Evolutionary conservation across 2,797 vertebrate species (phyloP).

Genomic region (Semotilus atromaculatus): DNA sequence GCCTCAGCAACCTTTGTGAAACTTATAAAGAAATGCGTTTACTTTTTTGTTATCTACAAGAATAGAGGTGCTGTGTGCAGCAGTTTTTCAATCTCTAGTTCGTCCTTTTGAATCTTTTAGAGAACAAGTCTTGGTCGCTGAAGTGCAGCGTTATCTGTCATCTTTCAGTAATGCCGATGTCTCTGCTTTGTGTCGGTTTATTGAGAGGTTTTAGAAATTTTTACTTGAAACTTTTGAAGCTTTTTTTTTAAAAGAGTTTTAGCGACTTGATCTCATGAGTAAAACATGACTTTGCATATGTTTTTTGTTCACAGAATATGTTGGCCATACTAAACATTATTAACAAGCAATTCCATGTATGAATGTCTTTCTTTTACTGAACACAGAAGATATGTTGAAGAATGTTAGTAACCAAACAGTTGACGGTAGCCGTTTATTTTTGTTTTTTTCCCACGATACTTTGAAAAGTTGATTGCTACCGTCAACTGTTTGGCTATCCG

Average conservation of each 20-base stretch:
- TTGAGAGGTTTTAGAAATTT: not conserved
- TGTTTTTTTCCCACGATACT: not conserved
- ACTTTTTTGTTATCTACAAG: not conserved
- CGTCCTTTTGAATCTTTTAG: not conserved
- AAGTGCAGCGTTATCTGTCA: slow-evolving; percentile 25
- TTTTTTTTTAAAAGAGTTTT: not conserved
- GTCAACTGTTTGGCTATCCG: too few relatives aligned
- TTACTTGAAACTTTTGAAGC: not conserved
- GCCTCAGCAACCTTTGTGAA: not conserved
- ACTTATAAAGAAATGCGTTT: not conserved
- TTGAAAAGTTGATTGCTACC: not conserved
- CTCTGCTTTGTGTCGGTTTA: not conserved
- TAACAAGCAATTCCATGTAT: too few relatives aligned
- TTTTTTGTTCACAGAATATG: not conserved
- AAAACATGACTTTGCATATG: not conserved
- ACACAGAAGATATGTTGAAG: not conserved
- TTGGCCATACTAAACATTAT: not conserved
- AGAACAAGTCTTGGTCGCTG: not conserved
- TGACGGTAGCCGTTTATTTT: not conserved
- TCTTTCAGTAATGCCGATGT: not conserved
- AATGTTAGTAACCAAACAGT: not conserved
- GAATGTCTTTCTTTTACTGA: not conserved
- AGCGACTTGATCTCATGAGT: not conserved
- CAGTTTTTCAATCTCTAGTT: slow-evolving; percentile 17
- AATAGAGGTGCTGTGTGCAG: not conserved